Base-by-base conservation (phyloP, 2,888 invertebrate genomes). In the Empis stercorea region DNA sequence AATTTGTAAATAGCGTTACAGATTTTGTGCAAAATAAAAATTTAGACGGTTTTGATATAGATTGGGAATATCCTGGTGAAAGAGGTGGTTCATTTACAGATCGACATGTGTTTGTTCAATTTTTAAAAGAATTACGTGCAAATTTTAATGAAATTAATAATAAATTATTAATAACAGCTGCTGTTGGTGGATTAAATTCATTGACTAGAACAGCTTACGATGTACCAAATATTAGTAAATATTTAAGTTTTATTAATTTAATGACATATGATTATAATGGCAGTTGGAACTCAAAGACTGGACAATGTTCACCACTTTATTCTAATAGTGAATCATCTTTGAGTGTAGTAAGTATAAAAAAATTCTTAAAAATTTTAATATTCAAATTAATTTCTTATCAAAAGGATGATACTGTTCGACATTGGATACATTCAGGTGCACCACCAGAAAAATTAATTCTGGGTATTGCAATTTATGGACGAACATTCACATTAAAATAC, bases 1-100 rank as follows among this genome's bases (percentile, higher is more conserved):
- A 30, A 11, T 76, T 80, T 51, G 72, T 75, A 7, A 53, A 70
- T 13, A 74, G 71, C 40, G 72, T 71, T 4, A 58, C 75, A 1
- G 55, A 59, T 0, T 75, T 78, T 54, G 55, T 77, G 1, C 10
- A n/a, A 34, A 62, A 64, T 16, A 65, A 77, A 55, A 62, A 64
- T 1, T 80, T 80, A 53, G 76, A 80, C 56, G 80, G 80, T 6
- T 69, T 80, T 23, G 79, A 80, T 58, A 51, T 80, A n/a, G 78
- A 79, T 57, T 80, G 79, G 79, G 75, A 78, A 53, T 78, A 76
- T 56, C 77, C 78, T 0, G 70, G 61, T 13, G 71, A 73, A 57
- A 60, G 74, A 45, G 73, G 72, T 30, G 34, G 23, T 27, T 27
- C 23, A 27, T 7, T 2, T 6, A 7, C 23, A 27, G 40, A 40